Evolutionary conservation across 2,888 invertebrate species (phyloP), one percentile per base, ranked within the genome.

Genomic region (Uropetala carovei): DNA sequence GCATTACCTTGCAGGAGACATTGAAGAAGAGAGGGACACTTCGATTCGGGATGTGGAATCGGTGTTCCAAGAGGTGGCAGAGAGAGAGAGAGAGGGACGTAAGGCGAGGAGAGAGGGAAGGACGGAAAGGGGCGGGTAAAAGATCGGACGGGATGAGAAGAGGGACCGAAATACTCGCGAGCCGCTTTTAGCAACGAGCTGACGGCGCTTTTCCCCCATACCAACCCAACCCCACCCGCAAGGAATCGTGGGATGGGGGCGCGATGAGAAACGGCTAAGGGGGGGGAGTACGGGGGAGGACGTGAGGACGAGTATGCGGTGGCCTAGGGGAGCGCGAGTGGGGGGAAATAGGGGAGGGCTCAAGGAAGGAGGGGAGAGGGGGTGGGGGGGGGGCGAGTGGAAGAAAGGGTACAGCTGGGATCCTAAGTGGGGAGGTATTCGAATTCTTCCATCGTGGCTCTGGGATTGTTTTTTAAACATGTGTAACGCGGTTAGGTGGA

Each of bases 91-190:
- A 83, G 8, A 57, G 4, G 43, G 5, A 9, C 56, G 16, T 16
- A 30, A 86, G 86, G 86, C 27, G 18, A 10, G 59, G 58, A 22
- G 58, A 57, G 59, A 13, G 22, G n/a, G 68, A 27, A n/a, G 60
- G 86, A 13, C 10, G 86, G 60, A 30, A 14, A 8, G 60, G 27
- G 60, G 64, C 0, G 43, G 8, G 43, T 8, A 11, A 64, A 64
- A 60, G 60, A 89, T 89, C 43, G 89, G 89, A 58, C 89, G 89
- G 89, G 89, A 89, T 89, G 89, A 89, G 89, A 89, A 89, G 89
- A 89, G 64, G 64, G 89, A 89, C 89, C 89, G 89, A 89, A 89
- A 89, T 89, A 89, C 89, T 68, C 89, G 89, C 89, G 89, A 89
- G 89, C 89, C 89, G 64, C 60, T 89, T 89, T 89, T 89, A 89